These are phyloP conservation scores for Apodemus agrarius DNA, from an alignment of 2,797 vertebrate genomes.

Conservation along the genomic window DNA sequence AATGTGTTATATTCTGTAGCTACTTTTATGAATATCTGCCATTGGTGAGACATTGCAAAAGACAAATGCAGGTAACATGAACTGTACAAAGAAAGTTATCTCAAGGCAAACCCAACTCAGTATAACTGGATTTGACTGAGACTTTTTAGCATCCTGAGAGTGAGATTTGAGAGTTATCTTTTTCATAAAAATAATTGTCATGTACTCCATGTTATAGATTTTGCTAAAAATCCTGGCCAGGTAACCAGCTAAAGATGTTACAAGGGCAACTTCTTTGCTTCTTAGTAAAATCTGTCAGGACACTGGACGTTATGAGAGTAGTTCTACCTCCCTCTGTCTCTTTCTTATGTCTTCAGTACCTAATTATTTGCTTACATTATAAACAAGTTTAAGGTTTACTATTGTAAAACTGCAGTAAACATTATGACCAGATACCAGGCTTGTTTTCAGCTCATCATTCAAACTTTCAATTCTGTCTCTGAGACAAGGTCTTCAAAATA, in stretches of 20 bases:
- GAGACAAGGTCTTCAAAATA: constrained; percentile 27
- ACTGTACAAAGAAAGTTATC: not conserved
- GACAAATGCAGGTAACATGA: not conserved
- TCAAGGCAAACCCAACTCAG: not conserved
- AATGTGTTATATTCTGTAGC: not conserved
- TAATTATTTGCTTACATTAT: not conserved
- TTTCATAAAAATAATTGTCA: not conserved
- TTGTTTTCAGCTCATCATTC: constrained; percentile 22
- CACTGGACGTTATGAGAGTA: not conserved
- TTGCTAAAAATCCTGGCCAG: constrained; percentile 29
- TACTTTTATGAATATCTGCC: constrained; percentile 24
- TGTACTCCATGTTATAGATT: not conserved
- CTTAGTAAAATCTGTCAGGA: not conserved
- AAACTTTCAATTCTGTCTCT: not conserved
- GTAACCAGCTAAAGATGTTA: not conserved
- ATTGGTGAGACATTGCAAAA: not conserved
- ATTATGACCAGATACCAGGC: not conserved
- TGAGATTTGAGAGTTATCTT: not conserved
- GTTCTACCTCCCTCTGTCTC: not conserved
- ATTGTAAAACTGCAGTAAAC: not conserved
- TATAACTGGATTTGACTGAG: not conserved
- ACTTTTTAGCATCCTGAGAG: not conserved
- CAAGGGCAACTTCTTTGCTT: not conserved
- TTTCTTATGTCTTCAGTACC: constrained; percentile 1
- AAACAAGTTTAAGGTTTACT: not conserved